Conservation (phyloP, 2,797 vertebrate species). For the Falco berigora region DNA sequence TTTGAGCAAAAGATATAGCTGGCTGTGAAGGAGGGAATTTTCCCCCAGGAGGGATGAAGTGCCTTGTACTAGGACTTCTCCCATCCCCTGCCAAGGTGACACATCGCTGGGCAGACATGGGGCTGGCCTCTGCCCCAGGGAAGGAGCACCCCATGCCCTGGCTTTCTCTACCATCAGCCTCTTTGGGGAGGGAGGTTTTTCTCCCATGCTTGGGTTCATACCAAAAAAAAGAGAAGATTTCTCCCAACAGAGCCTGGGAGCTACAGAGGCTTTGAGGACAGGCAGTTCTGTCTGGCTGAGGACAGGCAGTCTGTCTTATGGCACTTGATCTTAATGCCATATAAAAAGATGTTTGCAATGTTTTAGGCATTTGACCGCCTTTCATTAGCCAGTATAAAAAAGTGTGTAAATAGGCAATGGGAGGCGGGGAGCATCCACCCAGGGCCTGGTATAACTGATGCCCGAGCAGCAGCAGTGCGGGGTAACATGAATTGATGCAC, state of each 20-base stretch:
- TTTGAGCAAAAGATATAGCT: neutral
- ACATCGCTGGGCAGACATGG: rapidly evolving
- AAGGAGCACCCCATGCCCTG: rapidly evolving
- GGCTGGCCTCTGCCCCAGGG: neutral
- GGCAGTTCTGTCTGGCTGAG: neutral
- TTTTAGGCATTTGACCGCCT: neutral
- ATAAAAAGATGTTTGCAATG: neutral
- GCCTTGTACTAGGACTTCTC: neutral
- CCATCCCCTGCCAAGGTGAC: neutral
- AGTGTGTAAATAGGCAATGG: neutral
- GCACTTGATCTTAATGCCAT: neutral
- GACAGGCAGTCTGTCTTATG: neutral
- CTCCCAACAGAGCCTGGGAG: neutral
- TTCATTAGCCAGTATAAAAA: neutral
- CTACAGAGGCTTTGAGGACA: neutral
- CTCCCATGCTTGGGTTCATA: neutral
- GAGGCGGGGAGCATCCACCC: rapidly evolving
- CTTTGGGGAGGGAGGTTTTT: neutral
- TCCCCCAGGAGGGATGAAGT: neutral
- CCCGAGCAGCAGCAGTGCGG: neutral
- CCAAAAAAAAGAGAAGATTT: neutral
- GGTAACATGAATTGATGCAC: neutral
- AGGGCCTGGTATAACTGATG: neutral
- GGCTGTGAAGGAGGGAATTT: neutral
- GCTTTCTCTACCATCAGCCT: neutral